Conservation (phyloP, 1,140 invertebrate species). For the Pseudomyrmex flavicornis region DNA sequence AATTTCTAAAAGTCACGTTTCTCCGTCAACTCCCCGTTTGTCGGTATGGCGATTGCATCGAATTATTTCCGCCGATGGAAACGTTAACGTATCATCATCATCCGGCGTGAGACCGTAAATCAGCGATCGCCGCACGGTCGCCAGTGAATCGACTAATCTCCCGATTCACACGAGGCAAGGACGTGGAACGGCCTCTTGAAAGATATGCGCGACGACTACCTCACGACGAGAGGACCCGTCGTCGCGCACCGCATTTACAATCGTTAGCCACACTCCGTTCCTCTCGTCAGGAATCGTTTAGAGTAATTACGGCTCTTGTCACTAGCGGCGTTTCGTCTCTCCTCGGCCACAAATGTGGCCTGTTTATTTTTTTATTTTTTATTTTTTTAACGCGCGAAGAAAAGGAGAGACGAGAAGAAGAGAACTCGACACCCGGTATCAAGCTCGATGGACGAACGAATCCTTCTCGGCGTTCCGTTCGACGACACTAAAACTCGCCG, state of each 20-base stretch:
- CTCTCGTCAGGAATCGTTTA: conserved; percentile 68
- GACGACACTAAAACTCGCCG: conserved; percentile 49
- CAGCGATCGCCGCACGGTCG: conserved; percentile 56
- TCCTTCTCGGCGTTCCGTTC: conserved; percentile 45
- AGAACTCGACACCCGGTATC: conserved; percentile 44
- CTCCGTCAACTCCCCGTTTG: background rate
- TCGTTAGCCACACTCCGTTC: conserved; percentile 61
- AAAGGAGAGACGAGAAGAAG: background rate
- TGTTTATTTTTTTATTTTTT: conserved; percentile 5
- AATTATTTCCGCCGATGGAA: conserved; percentile 46
- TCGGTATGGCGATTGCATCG: conserved; percentile 28
- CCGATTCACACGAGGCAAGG: conserved; percentile 74
- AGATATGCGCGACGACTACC: conserved; percentile 59
- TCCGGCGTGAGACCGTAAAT: conserved; percentile 58
- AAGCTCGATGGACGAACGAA: conserved; percentile 39
- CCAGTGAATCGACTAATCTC: conserved; percentile 69
- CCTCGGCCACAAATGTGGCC: conserved; percentile 37
- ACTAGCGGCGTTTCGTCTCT: conserved; percentile 27
- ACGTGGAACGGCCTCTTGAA: conserved; percentile 73
- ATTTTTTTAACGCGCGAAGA: background rate
- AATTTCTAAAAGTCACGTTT: conserved; percentile 37
- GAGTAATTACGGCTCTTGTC: conserved; percentile 74
- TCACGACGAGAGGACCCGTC: conserved; percentile 40
- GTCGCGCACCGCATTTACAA: conserved; percentile 71
- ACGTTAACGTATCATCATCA: conserved; percentile 49